These are phyloP conservation scores for Prosopocoilus inquinatus DNA, from an alignment of 2,888 invertebrate species.

Conservation along the genomic window DNA sequence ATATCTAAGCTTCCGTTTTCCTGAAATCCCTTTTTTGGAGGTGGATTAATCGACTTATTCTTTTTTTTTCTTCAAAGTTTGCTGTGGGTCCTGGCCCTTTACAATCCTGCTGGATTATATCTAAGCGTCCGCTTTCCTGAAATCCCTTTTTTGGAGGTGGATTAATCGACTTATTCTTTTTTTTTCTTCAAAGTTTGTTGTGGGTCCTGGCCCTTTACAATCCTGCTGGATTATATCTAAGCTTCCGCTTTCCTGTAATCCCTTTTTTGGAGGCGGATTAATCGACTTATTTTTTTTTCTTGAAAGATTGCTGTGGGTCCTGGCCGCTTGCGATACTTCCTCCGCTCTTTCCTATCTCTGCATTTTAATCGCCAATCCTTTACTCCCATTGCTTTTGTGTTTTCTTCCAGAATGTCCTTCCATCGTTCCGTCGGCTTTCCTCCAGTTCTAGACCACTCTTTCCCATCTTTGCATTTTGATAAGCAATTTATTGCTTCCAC, in stretches of 20 bases:
- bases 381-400: too few relatives aligned
- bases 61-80: not conserved
- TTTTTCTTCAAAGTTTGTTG: not conserved
- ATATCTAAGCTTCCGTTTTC: too few relatives aligned
- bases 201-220: not conserved
- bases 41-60: not conserved
- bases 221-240: too few relatives aligned
- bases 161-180: not conserved
- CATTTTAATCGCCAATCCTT: not conserved
- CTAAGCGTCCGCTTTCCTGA: too few relatives aligned
- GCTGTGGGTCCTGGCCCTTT: not conserved
- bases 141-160: not conserved
- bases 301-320: not conserved
- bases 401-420: too few relatives aligned
- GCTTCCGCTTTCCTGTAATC: too few relatives aligned
- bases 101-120: not conserved
- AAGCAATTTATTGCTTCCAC: not conserved
- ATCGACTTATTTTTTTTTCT: not conserved
- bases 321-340: not conserved
- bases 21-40: not conserved
- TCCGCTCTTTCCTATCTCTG: not conserved
- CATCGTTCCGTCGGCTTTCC: too few relatives aligned
- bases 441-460: too few relatives aligned
- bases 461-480: too few relatives aligned
- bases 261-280: not conserved